Conservation (phyloP, 1,140 invertebrate species). For the Euglossa dilemma region DNA sequence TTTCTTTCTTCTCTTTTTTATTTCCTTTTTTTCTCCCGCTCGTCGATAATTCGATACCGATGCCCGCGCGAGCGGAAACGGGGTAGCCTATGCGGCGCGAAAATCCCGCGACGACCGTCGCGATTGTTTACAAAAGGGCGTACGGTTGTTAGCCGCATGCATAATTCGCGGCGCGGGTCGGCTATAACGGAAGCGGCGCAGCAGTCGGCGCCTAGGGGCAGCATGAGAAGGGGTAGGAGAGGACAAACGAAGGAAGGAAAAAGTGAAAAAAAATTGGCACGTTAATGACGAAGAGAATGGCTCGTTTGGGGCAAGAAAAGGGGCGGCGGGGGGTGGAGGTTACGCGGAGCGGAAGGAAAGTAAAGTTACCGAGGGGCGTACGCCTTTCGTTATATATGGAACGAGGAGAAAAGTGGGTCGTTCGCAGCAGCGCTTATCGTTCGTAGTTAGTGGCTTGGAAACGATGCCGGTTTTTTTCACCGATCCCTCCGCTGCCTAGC, state of each 20-base stretch:
- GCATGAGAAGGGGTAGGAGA: not conserved
- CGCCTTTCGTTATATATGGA: conserved; percentile 42
- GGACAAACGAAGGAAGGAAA: not conserved
- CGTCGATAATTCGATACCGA: not conserved
- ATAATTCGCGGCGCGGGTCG: conserved; percentile 10
- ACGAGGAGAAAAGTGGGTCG: conserved; percentile 52
- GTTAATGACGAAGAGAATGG: conserved; percentile 47
- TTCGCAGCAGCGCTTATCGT: conserved; percentile 53
- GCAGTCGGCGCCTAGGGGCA: too few species aligned
- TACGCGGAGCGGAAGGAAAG: conserved; percentile 42
- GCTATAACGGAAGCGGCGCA: not conserved
- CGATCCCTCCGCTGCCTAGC: not conserved
- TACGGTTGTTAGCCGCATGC: not conserved
- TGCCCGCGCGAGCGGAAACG: too few species aligned
- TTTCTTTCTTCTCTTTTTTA: not conserved
- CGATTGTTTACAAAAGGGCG: not conserved
- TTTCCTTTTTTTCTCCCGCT: too few species aligned
- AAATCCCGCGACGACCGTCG: not conserved
- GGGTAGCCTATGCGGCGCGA: too few species aligned
- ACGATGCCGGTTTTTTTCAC: conserved; percentile 46
- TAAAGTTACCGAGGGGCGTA: conserved; percentile 44
- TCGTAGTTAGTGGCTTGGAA: conserved; percentile 56
- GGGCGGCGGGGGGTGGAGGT: conserved; percentile 1
- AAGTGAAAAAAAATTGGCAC: conserved; percentile 36
- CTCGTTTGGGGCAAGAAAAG: conserved; percentile 31